Evolutionary conservation across 1,140 invertebrate species (phyloP).

Genomic region (Aphis gossypii): DNA sequence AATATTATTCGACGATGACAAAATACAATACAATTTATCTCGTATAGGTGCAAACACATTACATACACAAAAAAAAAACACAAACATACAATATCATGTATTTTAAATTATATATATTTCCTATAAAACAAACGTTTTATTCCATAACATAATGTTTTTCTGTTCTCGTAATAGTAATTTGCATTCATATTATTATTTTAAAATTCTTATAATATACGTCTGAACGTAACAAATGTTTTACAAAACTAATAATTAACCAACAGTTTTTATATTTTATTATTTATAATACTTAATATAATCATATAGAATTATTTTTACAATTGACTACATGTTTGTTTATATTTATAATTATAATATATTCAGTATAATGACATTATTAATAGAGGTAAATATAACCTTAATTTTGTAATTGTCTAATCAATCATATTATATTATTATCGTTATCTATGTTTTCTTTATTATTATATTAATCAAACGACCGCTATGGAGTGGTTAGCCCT

Average conservation of each 20-base stretch:
- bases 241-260: conserved; percentile 58
- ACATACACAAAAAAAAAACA: background rate
- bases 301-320: conserved; percentile 57
- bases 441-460: conserved; percentile 33
- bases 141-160: conserved; percentile 53
- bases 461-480: conserved; percentile 51
- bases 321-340: conserved; percentile 56
- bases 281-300: conserved; percentile 57
- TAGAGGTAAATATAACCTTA: conserved; percentile 44
- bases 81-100: conserved; percentile 31
- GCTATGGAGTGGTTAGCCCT: conserved; percentile 48
- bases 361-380: conserved; percentile 48
- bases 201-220: conserved; percentile 57
- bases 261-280: conserved; percentile 57
- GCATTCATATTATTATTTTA: conserved; percentile 48
- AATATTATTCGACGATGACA: background rate
- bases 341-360: conserved; percentile 46
- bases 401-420: conserved; percentile 14
- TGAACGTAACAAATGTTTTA: conserved; percentile 58
- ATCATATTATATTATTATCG: conserved; percentile 10
- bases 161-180: conserved; percentile 50
- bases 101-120: conserved; percentile 57
- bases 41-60: background rate
- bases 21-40: background rate
- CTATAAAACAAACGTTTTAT: conserved; percentile 58